Conservation (phyloP, 2,113 vertebrate genomes). For the Oncorhynchus masou region DNA sequence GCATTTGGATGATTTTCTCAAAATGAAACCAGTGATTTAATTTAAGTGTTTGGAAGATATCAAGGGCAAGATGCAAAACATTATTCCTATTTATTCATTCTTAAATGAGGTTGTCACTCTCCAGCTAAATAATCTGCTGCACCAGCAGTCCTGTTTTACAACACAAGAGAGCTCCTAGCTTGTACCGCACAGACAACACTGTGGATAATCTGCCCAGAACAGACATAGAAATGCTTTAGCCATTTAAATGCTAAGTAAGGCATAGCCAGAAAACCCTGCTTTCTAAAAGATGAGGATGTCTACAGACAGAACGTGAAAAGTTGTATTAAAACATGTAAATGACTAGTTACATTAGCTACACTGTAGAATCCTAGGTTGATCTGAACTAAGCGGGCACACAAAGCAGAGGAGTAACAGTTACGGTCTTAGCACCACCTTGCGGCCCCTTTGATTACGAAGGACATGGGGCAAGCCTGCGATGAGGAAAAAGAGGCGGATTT, state of each 20-base stretch:
- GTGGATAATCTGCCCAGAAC: conserved; percentile 56
- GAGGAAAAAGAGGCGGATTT: conserved; percentile 46
- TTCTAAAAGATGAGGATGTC: conserved; percentile 29
- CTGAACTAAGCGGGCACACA: conserved; percentile 32
- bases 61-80: conserved; percentile 14
- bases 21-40: conserved; percentile 1
- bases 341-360: conserved; percentile 50
- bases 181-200: conserved; percentile 35
- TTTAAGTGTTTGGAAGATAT: conserved; percentile 10
- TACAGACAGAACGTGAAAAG: not conserved
- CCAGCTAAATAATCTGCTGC: not conserved
- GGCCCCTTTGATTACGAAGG: conserved; percentile 21
- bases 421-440: conserved; percentile 33
- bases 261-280: conserved; percentile 51
- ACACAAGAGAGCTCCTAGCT: conserved; percentile 26
- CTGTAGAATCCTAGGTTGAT: conserved; percentile 36
- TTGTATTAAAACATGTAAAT: too few relatives aligned
- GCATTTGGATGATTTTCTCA: not conserved
- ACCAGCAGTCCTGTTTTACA: conserved; percentile 25
- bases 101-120: conserved; percentile 14
- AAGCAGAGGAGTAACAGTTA: conserved; percentile 18
- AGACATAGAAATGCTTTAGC: conserved; percentile 49
- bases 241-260: conserved; percentile 46
- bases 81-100: conserved; percentile 6
- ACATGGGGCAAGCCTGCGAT: conserved; percentile 31